Conservation (phyloP, 2,113 vertebrate species). For the Phainopepla nitens region DNA sequence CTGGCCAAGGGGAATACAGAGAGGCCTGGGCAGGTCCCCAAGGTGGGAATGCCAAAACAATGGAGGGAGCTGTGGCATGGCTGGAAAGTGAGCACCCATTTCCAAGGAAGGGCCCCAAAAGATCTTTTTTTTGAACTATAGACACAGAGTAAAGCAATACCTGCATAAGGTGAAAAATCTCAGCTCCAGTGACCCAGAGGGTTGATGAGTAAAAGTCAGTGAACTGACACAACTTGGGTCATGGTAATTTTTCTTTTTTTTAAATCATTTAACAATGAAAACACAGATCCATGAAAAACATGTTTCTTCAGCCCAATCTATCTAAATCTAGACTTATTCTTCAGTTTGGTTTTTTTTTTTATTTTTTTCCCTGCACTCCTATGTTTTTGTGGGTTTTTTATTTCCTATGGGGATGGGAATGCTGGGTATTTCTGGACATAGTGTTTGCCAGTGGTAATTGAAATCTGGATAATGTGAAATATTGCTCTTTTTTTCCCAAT, state of each 20-base stretch:
- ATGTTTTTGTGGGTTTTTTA: background rate
- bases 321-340: background rate
- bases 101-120: background rate
- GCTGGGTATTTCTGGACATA: background rate
- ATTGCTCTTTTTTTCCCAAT: background rate
- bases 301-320: background rate
- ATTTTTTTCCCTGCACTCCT: too few relatives aligned
- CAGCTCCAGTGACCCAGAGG: background rate
- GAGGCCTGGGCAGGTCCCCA: background rate
- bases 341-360: too few relatives aligned
- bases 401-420: background rate
- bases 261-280: background rate
- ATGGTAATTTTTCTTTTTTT: background rate
- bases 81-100: background rate
- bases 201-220: background rate
- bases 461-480: background rate
- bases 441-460: background rate
- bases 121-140: accelerated
- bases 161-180: background rate
- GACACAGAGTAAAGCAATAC: background rate
- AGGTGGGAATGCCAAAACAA: background rate
- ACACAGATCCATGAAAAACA: background rate
- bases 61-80: accelerated
- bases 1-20: background rate
- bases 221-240: background rate